These are phyloP conservation scores for Triops cancriformis DNA, from an alignment of 1,140 invertebrate species.

Conservation along the genomic window DNA sequence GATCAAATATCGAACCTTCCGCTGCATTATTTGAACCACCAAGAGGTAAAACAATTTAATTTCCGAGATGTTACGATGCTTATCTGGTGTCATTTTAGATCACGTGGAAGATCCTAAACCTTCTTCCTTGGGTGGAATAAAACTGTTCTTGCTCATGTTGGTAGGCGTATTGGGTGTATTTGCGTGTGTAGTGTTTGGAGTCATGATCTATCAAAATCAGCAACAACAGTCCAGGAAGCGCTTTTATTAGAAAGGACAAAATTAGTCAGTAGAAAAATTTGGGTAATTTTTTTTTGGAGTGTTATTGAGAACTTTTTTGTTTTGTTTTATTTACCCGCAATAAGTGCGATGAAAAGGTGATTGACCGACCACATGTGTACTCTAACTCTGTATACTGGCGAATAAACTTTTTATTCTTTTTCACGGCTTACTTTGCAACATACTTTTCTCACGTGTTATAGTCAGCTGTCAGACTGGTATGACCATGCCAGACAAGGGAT, in stretches of 20 bases:
- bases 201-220: constrained; percentile 84
- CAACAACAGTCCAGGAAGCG: constrained; percentile 81
- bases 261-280: not conserved
- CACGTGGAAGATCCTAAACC: constrained; percentile 79
- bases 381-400: too few relatives aligned
- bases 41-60: constrained; percentile 46
- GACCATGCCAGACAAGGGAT: too few relatives aligned
- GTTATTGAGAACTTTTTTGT: not conserved
- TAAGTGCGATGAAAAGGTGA: too few relatives aligned
- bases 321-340: not conserved
- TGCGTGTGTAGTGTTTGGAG: constrained; percentile 69
- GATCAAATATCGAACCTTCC: constrained; percentile 53
- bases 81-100: constrained; percentile 47
- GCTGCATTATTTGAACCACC: constrained; percentile 72
- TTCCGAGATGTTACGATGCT: constrained; percentile 19
- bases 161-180: constrained; percentile 65
- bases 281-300: not conserved
- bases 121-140: constrained; percentile 67
- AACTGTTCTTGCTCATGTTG: constrained; percentile 78
- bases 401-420: too few relatives aligned
- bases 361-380: too few relatives aligned
- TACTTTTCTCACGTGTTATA: too few relatives aligned
- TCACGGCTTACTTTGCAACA: too few relatives aligned
- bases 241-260: constrained; percentile 57
- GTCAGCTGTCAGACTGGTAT: too few relatives aligned